These are phyloP conservation scores for Enteromius fasciolatus DNA, from an alignment of 2,797 vertebrate genomes.

Conservation along the genomic window DNA sequence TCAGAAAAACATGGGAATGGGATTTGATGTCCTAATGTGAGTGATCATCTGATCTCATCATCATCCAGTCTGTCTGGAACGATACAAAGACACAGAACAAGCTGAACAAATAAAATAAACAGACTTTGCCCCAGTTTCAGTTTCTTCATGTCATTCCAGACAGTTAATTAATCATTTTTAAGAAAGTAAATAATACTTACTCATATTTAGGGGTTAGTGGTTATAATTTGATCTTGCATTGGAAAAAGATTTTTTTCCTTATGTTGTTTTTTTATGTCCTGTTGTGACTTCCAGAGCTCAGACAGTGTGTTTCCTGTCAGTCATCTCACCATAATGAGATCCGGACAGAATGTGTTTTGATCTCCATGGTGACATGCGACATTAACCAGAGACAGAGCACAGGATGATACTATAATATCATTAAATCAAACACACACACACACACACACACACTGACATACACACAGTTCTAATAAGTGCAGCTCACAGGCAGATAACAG, in stretches of 20 bases:
- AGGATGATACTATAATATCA: conserved; percentile 42
- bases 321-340: conserved; percentile 72
- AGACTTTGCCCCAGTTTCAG: too few relatives aligned
- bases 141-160: too few relatives aligned
- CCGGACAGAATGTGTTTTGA: conserved; percentile 65
- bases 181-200: background rate
- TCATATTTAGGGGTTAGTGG: background rate
- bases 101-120: too few relatives aligned
- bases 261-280: background rate
- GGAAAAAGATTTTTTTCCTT: conserved; percentile 17
- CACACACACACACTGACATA: background rate
- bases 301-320: conserved; percentile 23
- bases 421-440: conserved; percentile 1
- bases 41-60: background rate
- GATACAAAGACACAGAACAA: too few relatives aligned
- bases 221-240: background rate
- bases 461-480: background rate
- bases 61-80: too few relatives aligned
- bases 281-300: conserved; percentile 20
- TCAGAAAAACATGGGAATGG: background rate
- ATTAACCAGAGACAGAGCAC: conserved; percentile 57
- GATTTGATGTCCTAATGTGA: background rate
- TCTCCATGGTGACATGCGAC: conserved; percentile 79
- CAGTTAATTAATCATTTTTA: too few relatives aligned
- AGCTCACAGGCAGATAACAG: background rate